phyloP scores from a whole-genome alignment of 2,888 invertebrate genomes.

The Andrena marginata region DNA sequence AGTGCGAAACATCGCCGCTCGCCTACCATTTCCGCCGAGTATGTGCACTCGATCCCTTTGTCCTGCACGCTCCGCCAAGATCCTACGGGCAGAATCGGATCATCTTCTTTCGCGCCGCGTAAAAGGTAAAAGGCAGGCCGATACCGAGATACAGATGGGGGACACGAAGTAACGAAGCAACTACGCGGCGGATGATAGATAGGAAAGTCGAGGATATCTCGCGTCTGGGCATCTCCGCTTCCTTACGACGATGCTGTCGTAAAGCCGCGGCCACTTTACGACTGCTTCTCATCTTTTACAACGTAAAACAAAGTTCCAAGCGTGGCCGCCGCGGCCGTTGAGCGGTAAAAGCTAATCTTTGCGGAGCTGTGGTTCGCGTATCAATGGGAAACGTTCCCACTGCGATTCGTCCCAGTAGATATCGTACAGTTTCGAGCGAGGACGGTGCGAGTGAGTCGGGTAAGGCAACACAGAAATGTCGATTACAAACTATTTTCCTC shows the following conservation, averaged over 20 bases:
- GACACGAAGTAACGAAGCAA: slow-evolving; percentile 40
- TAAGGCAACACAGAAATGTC: no score
- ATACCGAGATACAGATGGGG: slow-evolving; percentile 9
- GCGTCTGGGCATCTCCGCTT: not conserved
- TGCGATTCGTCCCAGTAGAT: not conserved
- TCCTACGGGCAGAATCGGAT: slow-evolving; percentile 23
- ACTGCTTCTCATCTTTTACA: slow-evolving; percentile 15
- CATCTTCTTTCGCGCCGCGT: slow-evolving; percentile 22
- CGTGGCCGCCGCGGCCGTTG: not conserved
- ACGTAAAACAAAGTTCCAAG: not conserved
- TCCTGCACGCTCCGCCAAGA: slow-evolving; percentile 5
- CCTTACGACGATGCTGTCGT: slow-evolving; percentile 3
- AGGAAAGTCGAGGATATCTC: slow-evolving; percentile 8
- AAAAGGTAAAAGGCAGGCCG: slow-evolving; percentile 43
- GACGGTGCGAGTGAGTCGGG: no score
- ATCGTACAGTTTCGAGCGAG: not conserved
- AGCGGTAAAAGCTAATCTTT: slow-evolving; percentile 29
- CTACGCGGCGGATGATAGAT: not conserved
- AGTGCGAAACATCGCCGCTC: slow-evolving; percentile 32
- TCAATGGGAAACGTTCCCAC: not conserved
- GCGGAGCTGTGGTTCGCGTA: not conserved
- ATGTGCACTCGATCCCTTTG: slow-evolving; percentile 19
- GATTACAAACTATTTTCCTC: not conserved
- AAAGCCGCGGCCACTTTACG: not conserved
- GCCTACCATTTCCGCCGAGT: not conserved